These are phyloP conservation scores for Hephaestus fuliginosus DNA, from an alignment of 2,797 vertebrate species.

Conservation along the genomic window DNA sequence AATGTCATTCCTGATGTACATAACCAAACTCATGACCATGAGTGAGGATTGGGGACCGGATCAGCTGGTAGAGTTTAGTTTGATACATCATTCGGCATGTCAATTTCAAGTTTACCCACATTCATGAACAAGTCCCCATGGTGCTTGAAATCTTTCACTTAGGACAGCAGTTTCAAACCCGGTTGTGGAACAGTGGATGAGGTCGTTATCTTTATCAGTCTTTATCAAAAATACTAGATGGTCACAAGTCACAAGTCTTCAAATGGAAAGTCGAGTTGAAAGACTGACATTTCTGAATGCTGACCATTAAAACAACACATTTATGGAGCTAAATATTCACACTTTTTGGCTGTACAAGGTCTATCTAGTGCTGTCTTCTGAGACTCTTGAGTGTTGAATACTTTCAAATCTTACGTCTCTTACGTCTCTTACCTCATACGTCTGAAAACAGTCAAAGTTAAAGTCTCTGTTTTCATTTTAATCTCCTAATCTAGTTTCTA, in stretches of 20 bases:
- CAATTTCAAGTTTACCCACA: not conserved
- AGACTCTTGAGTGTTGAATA: not conserved
- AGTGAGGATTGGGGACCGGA: not conserved
- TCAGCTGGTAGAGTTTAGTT: not conserved
- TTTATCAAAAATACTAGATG: not conserved
- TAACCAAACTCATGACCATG: not conserved
- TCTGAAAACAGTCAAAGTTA: not conserved
- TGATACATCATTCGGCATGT: not conserved
- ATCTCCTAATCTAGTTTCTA: not conserved
- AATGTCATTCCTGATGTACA: not conserved
- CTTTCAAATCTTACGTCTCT: not conserved
- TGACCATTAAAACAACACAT: not conserved
- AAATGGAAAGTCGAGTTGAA: not conserved
- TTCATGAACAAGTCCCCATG: not conserved
- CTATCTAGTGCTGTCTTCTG: not conserved
- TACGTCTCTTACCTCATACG: too few species aligned
- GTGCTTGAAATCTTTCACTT: too few species aligned
- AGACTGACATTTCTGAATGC: not conserved
- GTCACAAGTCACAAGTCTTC: not conserved
- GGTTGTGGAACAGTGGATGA: not conserved
- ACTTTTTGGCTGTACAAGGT: not conserved
- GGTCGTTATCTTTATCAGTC: not conserved
- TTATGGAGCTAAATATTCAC: not conserved
- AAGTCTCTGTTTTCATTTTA: not conserved
- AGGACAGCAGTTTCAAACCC: not conserved